phyloP scores from a whole-genome alignment of 2,113 vertebrate species.

The Ceuthmochares aereus region DNA sequence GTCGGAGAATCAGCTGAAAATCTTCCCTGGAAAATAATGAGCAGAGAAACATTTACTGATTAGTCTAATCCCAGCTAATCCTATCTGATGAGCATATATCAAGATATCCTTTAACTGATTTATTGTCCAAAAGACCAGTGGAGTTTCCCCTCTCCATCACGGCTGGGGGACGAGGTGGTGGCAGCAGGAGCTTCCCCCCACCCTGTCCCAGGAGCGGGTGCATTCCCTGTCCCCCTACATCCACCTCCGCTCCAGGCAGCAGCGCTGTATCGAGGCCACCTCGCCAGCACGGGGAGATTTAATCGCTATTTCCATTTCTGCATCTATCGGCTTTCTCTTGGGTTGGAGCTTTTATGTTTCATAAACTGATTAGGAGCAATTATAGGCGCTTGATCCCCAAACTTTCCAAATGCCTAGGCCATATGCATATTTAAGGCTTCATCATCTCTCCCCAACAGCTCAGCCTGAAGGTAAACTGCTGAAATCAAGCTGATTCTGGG shows the following conservation, averaged over 20 bases:
- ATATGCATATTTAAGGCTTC: constrained; percentile 80
- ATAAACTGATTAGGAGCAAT: constrained; percentile 74
- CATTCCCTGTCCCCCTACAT: accelerated
- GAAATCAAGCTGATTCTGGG: constrained; percentile 82
- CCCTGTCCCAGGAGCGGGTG: accelerated
- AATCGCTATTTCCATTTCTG: constrained; percentile 68
- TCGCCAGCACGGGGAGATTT: constrained; percentile 2
- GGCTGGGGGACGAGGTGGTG: not conserved
- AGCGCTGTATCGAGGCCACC: constrained; percentile 37
- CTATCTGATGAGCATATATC: constrained; percentile 81
- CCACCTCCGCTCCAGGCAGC: accelerated
- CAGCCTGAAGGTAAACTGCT: constrained; percentile 69
- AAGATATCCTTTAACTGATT: constrained; percentile 79
- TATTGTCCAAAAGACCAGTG: constrained; percentile 51
- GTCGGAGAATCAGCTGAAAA: constrained; percentile 77
- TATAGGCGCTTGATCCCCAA: constrained; percentile 55
- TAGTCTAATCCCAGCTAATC: constrained; percentile 86
- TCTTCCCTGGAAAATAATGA: constrained; percentile 83
- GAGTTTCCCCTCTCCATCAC: not conserved
- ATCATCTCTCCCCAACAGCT: constrained; percentile 65
- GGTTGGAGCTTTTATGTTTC: constrained; percentile 67
- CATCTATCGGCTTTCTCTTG: constrained; percentile 40
- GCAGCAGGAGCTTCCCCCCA: not conserved
- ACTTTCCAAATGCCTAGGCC: constrained; percentile 77
- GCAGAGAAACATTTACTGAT: constrained; percentile 85